These are phyloP conservation scores for Menidia menidia DNA, from an alignment of 2,797 vertebrate genomes.

Conservation along the genomic window DNA sequence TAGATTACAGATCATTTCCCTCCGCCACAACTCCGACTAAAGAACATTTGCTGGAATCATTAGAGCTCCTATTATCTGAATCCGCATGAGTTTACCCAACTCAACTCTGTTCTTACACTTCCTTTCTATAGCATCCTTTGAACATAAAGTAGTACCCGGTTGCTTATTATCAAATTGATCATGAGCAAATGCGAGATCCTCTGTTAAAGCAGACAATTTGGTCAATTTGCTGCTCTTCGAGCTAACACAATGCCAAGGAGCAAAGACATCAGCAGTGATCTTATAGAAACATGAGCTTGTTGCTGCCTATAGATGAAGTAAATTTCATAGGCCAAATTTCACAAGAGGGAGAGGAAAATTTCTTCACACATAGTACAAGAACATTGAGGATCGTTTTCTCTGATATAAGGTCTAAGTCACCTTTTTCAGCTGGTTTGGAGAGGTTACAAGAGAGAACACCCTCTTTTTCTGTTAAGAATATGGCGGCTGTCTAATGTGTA, in stretches of 20 bases:
- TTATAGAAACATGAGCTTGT: neutral
- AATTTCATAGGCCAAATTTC: neutral
- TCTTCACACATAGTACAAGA: too few species aligned
- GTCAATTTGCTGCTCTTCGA: neutral
- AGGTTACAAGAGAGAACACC: neutral
- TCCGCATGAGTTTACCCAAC: neutral
- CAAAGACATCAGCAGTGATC: neutral
- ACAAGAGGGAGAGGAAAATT: neutral
- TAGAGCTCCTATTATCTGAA: slow-evolving; percentile 15
- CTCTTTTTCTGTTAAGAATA: neutral
- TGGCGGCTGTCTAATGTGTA: neutral
- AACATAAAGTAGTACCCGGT: neutral
- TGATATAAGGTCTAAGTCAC: too few species aligned
- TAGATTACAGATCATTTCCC: slow-evolving; percentile 52
- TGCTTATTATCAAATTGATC: neutral
- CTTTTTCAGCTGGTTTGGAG: neutral
- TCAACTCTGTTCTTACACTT: too few species aligned
- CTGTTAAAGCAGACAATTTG: neutral
- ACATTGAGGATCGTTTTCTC: neutral
- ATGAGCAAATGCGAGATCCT: neutral
- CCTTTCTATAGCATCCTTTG: too few species aligned
- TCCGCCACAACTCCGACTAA: slow-evolving; percentile 32
- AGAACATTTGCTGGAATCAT: slow-evolving; percentile 24
- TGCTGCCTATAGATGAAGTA: neutral
- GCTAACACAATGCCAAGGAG: neutral